Evolutionary conservation across 2,797 vertebrate species (phyloP).

Genomic region (Platalea minor): DNA sequence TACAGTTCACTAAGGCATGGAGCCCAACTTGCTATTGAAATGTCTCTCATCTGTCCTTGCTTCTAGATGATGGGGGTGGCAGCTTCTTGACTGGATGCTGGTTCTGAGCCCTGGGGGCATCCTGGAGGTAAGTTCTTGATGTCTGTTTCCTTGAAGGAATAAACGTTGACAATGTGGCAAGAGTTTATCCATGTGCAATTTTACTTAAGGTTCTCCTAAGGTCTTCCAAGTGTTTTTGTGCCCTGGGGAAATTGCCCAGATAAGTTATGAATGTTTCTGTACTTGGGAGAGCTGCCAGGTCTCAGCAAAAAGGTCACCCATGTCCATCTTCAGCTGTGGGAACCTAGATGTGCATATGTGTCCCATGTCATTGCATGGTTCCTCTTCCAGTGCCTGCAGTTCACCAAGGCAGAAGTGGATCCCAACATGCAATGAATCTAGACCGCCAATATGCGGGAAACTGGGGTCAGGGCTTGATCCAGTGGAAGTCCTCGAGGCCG

Average conservation of each 20-base stretch:
- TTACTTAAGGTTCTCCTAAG: not conserved
- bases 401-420: too few relatives aligned
- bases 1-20: not conserved
- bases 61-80: not conserved
- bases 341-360: too few relatives aligned
- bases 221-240: not conserved
- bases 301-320: too few relatives aligned
- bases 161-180: too few relatives aligned
- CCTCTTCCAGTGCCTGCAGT: too few relatives aligned
- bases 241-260: not conserved
- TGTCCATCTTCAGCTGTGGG: too few relatives aligned
- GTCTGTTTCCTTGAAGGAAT: not conserved
- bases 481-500: too few relatives aligned
- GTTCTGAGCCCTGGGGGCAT: not conserved
- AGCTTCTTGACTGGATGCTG: not conserved
- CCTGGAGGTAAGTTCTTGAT: not conserved
- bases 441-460: too few relatives aligned
- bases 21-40: not conserved
- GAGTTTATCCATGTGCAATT: not conserved
- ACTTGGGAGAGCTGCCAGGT: not conserved
- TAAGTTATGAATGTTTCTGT: not conserved
- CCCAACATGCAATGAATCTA: too few relatives aligned
- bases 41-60: not conserved
- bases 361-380: too few relatives aligned
- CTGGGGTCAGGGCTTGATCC: too few relatives aligned